Conservation (phyloP, 2,888 invertebrate species). For the Zhuqinia jingwanae region DNA sequence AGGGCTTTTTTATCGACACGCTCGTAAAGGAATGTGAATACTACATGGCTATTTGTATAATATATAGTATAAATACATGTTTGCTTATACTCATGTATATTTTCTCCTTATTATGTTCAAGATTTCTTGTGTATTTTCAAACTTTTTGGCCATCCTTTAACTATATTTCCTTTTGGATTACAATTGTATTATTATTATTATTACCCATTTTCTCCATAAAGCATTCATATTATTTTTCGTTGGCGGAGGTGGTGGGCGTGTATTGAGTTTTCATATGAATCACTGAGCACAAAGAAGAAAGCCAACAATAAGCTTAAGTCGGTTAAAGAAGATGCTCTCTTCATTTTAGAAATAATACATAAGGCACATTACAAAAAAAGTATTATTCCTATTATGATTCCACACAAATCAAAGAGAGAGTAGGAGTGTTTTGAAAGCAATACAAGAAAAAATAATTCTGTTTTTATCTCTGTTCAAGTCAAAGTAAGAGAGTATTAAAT, state of each 20-base stretch:
- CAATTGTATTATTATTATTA: neutral
- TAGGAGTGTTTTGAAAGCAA: slow-evolving; percentile 51
- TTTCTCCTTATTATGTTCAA: slow-evolving; percentile 1
- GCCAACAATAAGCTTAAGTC: slow-evolving; percentile 28
- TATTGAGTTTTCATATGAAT: slow-evolving; percentile 48
- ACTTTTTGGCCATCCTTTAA: neutral
- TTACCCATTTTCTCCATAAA: neutral
- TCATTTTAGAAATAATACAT: slow-evolving; percentile 25
- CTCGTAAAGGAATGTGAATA: neutral
- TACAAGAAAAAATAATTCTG: slow-evolving; percentile 22
- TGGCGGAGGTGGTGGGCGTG: slow-evolving; percentile 33
- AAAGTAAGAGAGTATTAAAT: slow-evolving; percentile 30
- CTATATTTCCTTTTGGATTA: neutral
- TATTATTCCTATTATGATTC: slow-evolving; percentile 33
- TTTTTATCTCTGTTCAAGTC: slow-evolving; percentile 14
- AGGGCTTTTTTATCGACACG: too few species aligned
- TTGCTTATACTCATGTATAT: neutral
- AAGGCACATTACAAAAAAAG: neutral
- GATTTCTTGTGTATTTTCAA: neutral
- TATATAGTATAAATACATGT: too few species aligned
- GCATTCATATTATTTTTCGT: slow-evolving; percentile 8
- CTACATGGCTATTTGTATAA: neutral
- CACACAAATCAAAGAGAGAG: slow-evolving; percentile 55
- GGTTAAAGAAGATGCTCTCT: slow-evolving; percentile 8
- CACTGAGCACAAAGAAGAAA: slow-evolving; percentile 11